A percentile compares a stretch with the other conserved stretches of the same genome.
These are phyloP conservation scores for Trichonephila clavata DNA, from an alignment of 1,140 invertebrate species.

Conservation along the genomic window DNA sequence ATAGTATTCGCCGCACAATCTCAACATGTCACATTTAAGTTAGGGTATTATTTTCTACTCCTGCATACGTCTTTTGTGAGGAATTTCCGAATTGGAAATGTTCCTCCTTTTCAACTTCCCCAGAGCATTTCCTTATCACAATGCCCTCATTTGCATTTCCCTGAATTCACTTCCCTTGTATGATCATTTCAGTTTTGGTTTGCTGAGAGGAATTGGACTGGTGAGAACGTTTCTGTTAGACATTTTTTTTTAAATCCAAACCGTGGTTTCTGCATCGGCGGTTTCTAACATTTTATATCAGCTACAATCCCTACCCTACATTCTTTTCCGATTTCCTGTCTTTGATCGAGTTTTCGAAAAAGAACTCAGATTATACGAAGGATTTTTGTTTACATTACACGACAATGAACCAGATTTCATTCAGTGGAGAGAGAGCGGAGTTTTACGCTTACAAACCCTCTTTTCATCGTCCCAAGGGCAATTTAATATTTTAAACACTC, in stretches of 20 bases:
- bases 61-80: slow-evolving; percentile 16
- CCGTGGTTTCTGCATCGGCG: background rate
- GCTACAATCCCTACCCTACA: background rate
- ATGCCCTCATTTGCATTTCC: slow-evolving; percentile 47
- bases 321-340: slow-evolving; percentile 58
- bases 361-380: slow-evolving; percentile 12
- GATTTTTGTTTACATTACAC: slow-evolving; percentile 21
- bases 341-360: slow-evolving; percentile 39
- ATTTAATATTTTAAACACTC: slow-evolving; percentile 55
- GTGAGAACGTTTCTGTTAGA: background rate
- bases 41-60: slow-evolving; percentile 32
- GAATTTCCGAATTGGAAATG: slow-evolving; percentile 57
- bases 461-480: slow-evolving; percentile 14
- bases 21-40: slow-evolving; percentile 33
- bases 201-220: slow-evolving; percentile 2
- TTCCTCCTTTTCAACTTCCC: slow-evolving; percentile 29
- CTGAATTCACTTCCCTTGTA: slow-evolving; percentile 1
- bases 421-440: background rate
- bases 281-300: slow-evolving; percentile 17
- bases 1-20: background rate
- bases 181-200: slow-evolving; percentile 21
- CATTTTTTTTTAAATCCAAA: background rate
- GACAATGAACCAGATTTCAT: slow-evolving; percentile 12
- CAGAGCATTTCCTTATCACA: slow-evolving; percentile 33
- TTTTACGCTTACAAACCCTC: background rate